Conservation (phyloP, 2,113 vertebrate species). For the Siniperca chuatsi region DNA sequence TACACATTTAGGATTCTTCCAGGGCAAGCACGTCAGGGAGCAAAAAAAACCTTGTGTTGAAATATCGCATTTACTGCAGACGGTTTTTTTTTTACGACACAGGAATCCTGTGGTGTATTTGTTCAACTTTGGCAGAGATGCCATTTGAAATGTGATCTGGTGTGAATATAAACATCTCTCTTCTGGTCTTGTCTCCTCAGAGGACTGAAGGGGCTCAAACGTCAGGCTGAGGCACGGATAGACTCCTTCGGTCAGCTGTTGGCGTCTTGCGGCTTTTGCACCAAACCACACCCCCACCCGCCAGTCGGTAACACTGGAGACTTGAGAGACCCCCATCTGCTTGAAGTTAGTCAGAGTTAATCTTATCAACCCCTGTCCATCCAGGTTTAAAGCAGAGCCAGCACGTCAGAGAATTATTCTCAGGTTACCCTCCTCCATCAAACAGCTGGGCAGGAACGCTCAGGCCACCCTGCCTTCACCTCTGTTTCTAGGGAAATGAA, state of each 20-base stretch:
- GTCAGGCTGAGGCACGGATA: constrained; percentile 52
- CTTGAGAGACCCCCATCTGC: constrained; percentile 59
- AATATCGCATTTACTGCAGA: constrained; percentile 39
- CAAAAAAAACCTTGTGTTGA: neutral
- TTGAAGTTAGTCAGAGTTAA: constrained; percentile 69
- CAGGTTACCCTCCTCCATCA: constrained; percentile 60
- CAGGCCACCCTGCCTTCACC: constrained; percentile 25
- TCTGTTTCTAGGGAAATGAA: constrained; percentile 28
- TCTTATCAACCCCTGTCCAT: constrained; percentile 46
- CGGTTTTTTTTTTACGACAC: constrained; percentile 6
- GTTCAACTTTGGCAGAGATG: constrained; percentile 62
- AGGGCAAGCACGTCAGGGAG: neutral
- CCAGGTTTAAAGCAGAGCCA: constrained; percentile 57
- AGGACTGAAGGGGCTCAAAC: constrained; percentile 57
- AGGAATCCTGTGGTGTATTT: constrained; percentile 67
- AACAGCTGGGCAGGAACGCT: constrained; percentile 34
- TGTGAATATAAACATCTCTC: constrained; percentile 75
- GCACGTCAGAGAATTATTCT: constrained; percentile 53
- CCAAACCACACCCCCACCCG: neutral
- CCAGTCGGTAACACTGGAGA: constrained; percentile 19
- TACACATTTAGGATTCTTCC: constrained; percentile 45
- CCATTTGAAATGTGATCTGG: constrained; percentile 74
- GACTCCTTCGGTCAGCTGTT: constrained; percentile 74
- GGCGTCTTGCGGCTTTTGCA: constrained; percentile 54
- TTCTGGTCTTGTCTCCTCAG: constrained; percentile 62